Percentiles rank a stretch among this genome's conserved stretches.
Evolutionary conservation across 37 sponge, comb jelly and placozoan species (phyloP).

Genomic region (Sycon ciliatum): DNA sequence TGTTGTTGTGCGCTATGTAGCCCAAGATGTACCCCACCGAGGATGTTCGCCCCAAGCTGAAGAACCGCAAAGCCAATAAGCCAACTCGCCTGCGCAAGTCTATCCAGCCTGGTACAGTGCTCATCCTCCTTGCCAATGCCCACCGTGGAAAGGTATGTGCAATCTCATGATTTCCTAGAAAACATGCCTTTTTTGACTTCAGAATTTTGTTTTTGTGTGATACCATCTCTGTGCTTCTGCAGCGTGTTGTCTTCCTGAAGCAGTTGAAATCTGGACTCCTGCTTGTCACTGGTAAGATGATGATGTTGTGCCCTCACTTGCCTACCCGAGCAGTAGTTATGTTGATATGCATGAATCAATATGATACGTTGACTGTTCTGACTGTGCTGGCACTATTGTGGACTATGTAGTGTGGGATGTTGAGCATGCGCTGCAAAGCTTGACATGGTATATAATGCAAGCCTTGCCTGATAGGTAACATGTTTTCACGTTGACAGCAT

Average conservation of each 20-base stretch:
- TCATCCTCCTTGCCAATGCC: conserved; percentile 77
- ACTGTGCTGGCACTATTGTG: too few relatives aligned
- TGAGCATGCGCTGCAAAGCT: too few relatives aligned
- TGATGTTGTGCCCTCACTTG: too few relatives aligned
- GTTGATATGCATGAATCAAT: too few relatives aligned
- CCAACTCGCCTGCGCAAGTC: conserved; percentile 55
- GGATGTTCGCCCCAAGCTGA: conserved; percentile 47
- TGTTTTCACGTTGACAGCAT: background rate
- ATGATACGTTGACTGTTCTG: too few relatives aligned
- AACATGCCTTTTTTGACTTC: too few relatives aligned
- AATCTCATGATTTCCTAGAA: too few relatives aligned
- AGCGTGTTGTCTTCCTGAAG: conserved; percentile 83
- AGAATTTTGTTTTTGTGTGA: too few relatives aligned
- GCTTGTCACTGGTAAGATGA: conserved; percentile 79
- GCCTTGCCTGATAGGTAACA: background rate
- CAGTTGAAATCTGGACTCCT: conserved; percentile 84
- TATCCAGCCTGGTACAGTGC: conserved; percentile 85
- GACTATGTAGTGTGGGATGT: too few relatives aligned
- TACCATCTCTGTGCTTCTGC: background rate
- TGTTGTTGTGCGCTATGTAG: too few relatives aligned
- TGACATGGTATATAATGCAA: too few relatives aligned
- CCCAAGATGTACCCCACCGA: conserved; percentile 94
- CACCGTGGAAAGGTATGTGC: conserved; percentile 82
- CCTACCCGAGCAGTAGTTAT: too few relatives aligned
- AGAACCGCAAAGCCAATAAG: conserved; percentile 41